phyloP scores from a whole-genome alignment of 2,888 invertebrate genomes.

The Artemia sinica region DNA sequence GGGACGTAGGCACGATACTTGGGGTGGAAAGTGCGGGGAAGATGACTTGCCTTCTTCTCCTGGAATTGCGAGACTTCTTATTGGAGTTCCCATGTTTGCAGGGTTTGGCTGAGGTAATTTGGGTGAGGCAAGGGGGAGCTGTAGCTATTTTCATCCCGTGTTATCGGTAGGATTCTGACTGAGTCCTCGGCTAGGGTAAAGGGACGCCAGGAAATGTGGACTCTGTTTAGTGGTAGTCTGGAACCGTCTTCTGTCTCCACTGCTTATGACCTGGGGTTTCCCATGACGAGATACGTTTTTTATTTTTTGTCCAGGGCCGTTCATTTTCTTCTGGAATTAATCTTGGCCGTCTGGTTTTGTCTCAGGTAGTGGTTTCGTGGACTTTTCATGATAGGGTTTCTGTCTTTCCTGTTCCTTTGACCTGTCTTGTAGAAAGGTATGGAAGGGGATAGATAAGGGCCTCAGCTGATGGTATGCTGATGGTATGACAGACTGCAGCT shows the following conservation, averaged over 20 bases:
- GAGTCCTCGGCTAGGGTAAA: background rate
- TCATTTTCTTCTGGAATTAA: background rate
- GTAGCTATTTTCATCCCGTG: background rate
- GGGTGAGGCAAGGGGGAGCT: background rate
- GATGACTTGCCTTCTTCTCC: background rate
- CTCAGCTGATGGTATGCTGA: background rate
- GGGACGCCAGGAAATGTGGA: background rate
- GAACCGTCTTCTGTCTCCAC: slow-evolving; percentile 13
- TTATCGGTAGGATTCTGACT: background rate
- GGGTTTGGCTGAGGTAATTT: background rate
- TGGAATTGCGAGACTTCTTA: background rate
- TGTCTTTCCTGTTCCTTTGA: slow-evolving; percentile 11
- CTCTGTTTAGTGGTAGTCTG: background rate
- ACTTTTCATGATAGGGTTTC: background rate
- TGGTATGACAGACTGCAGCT: background rate
- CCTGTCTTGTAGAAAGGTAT: background rate
- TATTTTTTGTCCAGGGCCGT: background rate
- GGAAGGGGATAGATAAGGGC: background rate
- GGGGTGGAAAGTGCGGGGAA: background rate
- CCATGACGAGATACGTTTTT: background rate
- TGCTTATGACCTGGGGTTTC: background rate
- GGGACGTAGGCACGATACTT: background rate
- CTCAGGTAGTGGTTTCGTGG: background rate
- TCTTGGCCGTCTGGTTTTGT: too few relatives aligned
- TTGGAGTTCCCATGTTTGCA: background rate